A percentile compares a stretch with the other conserved stretches of the same genome.
These are phyloP conservation scores for Acropora yongei DNA, from an alignment of 64 coral and sea anemone species.

Conservation along the genomic window DNA sequence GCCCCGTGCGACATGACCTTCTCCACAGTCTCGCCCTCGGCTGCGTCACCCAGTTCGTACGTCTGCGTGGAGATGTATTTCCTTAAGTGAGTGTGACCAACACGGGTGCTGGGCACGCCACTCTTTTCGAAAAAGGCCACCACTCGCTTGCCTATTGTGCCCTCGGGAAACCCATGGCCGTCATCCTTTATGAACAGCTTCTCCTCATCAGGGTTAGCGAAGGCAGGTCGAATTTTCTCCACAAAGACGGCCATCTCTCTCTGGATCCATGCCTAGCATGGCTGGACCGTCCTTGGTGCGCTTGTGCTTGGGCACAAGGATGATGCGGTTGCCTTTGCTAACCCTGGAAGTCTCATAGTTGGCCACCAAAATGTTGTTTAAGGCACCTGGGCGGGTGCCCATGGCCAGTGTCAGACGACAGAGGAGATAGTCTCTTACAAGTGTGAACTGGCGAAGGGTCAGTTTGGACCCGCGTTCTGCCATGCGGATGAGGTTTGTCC, in stretches of 20 bases:
- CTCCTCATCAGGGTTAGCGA: not conserved
- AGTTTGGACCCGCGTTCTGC: not conserved
- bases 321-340: not conserved
- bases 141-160: not conserved
- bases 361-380: not conserved
- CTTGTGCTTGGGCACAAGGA: constrained; percentile 25
- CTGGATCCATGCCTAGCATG: not conserved
- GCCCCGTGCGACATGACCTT: not conserved
- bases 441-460: not conserved
- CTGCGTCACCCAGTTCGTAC: not conserved
- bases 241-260: not conserved
- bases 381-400: not conserved
- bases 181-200: not conserved
- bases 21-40: not conserved
- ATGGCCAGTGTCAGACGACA: not conserved
- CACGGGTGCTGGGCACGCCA: not conserved
- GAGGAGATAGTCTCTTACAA: constrained; percentile 6
- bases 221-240: not conserved
- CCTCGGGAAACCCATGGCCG: not conserved
- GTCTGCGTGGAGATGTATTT: not conserved
- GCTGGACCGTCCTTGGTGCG: constrained; percentile 27
- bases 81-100: not conserved
- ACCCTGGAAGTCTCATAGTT: not conserved
- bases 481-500: not conserved
- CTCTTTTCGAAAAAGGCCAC: not conserved